Evolutionary conservation across 2,888 invertebrate species (phyloP).

Genomic region (Phengaris arion): DNA sequence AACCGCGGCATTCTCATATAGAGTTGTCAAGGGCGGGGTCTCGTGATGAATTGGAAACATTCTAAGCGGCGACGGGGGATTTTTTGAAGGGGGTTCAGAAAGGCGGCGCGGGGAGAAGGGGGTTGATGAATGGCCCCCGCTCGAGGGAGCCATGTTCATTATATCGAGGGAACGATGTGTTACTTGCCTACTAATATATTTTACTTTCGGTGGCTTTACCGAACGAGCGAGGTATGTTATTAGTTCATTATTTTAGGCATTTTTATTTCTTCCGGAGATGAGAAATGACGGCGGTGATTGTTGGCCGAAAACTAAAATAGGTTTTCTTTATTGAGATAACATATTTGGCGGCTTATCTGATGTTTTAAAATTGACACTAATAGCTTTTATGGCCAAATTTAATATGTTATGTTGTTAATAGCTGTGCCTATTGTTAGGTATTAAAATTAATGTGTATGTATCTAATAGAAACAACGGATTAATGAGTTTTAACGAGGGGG

Average conservation of each 20-base stretch:
- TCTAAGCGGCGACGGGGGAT: conserved; percentile 67
- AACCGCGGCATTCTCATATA: conserved; percentile 72
- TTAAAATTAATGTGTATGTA: conserved; percentile 5
- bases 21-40: conserved; percentile 82
- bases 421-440: conserved; percentile 30
- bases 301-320: conserved; percentile 48
- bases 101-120: conserved; percentile 56
- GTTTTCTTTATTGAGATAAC: conserved; percentile 47
- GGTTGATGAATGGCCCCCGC: conserved; percentile 71
- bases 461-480: not conserved
- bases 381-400: conserved; percentile 43
- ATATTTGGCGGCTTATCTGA: conserved; percentile 46
- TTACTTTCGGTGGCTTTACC: conserved; percentile 59
- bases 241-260: conserved; percentile 72
- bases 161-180: conserved; percentile 75
- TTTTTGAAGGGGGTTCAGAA: conserved; percentile 61
- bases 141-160: conserved; percentile 78
- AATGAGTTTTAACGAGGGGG: conserved; percentile 6
- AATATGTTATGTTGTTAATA: conserved; percentile 26
- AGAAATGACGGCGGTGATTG: conserved; percentile 64
- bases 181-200: conserved; percentile 76
- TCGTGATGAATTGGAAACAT: conserved; percentile 79
- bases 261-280: conserved; percentile 72
- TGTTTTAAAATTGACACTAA: conserved; percentile 49
- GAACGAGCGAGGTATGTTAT: conserved; percentile 58